These are phyloP conservation scores for Ichneumoninae sp. DNA, from an alignment of 2,888 invertebrate genomes.

Conservation along the genomic window DNA sequence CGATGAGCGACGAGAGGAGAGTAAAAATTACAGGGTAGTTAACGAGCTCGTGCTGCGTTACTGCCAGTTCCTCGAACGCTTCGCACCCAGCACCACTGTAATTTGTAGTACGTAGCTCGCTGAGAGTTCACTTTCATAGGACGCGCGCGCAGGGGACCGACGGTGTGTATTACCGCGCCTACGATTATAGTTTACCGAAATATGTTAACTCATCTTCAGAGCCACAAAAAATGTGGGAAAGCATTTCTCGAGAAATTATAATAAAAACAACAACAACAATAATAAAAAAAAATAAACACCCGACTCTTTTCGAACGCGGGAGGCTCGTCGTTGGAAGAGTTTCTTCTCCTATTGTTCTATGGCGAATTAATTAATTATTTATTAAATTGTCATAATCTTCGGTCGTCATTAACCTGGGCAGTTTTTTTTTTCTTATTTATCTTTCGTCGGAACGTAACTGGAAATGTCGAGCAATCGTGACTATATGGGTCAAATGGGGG, in stretches of 20 bases:
- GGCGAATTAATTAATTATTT: neutral
- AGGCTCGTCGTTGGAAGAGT: too few relatives aligned
- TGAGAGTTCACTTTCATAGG: neutral
- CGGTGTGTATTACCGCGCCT: neutral
- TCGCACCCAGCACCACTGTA: constrained; percentile 42
- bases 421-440: neutral
- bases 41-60: constrained; percentile 55
- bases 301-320: neutral
- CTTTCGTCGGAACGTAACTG: neutral
- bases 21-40: constrained; percentile 55
- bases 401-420: too few relatives aligned
- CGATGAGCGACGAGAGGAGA: constrained; percentile 33
- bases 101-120: constrained; percentile 36
- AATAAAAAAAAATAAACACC: neutral
- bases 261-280: too few relatives aligned
- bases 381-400: neutral
- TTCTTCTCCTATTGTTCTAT: too few relatives aligned
- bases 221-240: neutral
- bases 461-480: constrained; percentile 14
- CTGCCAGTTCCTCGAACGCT: constrained; percentile 45
- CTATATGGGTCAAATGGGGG: constrained; percentile 35
- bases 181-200: neutral
- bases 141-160: neutral
- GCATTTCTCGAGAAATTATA: neutral
- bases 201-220: neutral